A percentile compares a stretch with the other conserved stretches of the same genome.
Evolutionary conservation across 2,113 vertebrate genomes (phyloP).

Genomic region (Rhizomys pruinosus): DNA sequence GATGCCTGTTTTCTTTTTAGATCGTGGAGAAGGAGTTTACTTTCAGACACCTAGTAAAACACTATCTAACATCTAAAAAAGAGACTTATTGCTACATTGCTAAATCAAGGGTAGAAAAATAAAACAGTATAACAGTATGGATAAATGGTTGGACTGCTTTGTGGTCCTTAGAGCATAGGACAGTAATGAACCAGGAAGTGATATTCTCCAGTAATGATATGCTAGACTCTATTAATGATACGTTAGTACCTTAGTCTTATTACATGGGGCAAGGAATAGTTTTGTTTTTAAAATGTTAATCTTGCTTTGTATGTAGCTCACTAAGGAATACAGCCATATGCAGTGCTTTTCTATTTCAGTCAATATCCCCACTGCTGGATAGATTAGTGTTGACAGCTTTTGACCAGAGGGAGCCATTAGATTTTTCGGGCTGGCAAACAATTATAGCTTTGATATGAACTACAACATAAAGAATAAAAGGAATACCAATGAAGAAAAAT

Average conservation of each 20-base stretch:
- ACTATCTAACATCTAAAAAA: slow-evolving; percentile 84
- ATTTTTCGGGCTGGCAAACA: slow-evolving; percentile 70
- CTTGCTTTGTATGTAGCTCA: slow-evolving; percentile 62
- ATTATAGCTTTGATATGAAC: slow-evolving; percentile 71
- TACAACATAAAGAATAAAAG: slow-evolving; percentile 76
- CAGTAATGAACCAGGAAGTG: slow-evolving; percentile 23
- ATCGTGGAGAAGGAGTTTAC: slow-evolving; percentile 81
- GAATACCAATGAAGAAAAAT: slow-evolving; percentile 59
- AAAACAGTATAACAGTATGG: not conserved
- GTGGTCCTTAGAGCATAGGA: slow-evolving; percentile 50
- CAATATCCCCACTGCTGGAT: slow-evolving; percentile 61
- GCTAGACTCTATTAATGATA: slow-evolving; percentile 47
- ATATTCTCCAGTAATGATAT: slow-evolving; percentile 56
- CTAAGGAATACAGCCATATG: slow-evolving; percentile 61
- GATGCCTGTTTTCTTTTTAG: slow-evolving; percentile 87
- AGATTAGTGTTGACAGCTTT: slow-evolving; percentile 78
- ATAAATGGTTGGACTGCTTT: not conserved
- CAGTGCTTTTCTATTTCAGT: slow-evolving; percentile 55
- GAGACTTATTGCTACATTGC: slow-evolving; percentile 72
- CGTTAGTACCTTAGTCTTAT: not conserved
- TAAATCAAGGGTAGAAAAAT: slow-evolving; percentile 70
- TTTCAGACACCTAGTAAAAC: slow-evolving; percentile 90
- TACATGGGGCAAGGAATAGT: slow-evolving; percentile 12
- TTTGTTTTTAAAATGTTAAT: slow-evolving; percentile 61
- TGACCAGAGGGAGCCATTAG: slow-evolving; percentile 72